Percentiles rank a stretch among this genome's conserved stretches.
These are phyloP conservation scores for Synodontis membranacea DNA, from an alignment of 2,113 vertebrate genomes.

Conservation along the genomic window DNA sequence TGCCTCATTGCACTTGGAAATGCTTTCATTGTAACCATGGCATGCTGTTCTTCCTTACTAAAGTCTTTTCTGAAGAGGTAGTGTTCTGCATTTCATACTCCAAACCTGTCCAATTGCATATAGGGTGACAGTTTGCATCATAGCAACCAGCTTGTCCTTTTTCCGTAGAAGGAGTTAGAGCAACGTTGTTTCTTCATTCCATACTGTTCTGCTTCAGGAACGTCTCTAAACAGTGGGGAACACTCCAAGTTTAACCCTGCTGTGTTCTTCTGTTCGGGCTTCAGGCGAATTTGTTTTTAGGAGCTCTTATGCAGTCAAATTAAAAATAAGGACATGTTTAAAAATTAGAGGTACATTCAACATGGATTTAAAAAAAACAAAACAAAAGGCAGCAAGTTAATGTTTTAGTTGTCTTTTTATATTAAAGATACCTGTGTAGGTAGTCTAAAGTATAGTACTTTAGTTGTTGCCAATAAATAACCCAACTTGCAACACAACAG, in stretches of 20 bases:
- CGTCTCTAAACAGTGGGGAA: background rate
- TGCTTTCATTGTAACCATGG: background rate
- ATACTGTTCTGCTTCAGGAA: background rate
- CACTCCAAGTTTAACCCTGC: background rate
- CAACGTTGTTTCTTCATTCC: background rate
- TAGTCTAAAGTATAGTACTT: no score
- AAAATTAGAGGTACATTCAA: background rate
- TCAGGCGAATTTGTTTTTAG: background rate
- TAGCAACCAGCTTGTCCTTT: background rate
- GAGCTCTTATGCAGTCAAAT: background rate
- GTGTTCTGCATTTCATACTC: background rate
- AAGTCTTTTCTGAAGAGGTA: background rate
- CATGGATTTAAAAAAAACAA: background rate
- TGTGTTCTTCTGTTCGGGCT: background rate
- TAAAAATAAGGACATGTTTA: background rate
- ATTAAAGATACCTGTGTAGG: no score
- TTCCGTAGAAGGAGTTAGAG: background rate
- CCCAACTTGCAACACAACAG: background rate
- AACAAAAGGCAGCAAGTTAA: no score
- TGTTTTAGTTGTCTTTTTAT: background rate
- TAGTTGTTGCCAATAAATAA: background rate
- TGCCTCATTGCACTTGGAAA: background rate
- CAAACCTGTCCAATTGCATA: background rate
- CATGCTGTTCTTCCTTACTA: constrained; percentile 12
- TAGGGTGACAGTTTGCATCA: background rate